These are phyloP conservation scores for Eulimnadia texana DNA, from an alignment of 1,140 invertebrate genomes.

Conservation along the genomic window DNA sequence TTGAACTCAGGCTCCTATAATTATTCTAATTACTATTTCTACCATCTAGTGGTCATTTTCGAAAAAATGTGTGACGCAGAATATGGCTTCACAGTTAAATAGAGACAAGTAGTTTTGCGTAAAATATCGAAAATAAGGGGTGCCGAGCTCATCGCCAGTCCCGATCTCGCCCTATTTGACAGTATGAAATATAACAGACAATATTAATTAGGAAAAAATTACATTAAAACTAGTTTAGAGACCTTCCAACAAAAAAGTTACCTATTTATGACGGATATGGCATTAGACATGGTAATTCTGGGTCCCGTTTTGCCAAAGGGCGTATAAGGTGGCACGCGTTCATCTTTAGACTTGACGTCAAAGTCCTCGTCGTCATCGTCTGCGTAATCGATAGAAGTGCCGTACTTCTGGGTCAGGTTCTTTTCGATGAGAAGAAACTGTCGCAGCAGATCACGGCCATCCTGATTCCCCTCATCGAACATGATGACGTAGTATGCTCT, in stretches of 20 bases:
- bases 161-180: too few species aligned
- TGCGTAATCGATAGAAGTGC: not conserved
- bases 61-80: too few species aligned
- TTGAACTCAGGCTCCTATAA: too few species aligned
- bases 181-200: too few species aligned
- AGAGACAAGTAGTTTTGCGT: too few species aligned
- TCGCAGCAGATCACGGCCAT: slow-evolving; percentile 40
- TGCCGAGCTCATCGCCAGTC: too few species aligned
- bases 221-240: too few species aligned
- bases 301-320: slow-evolving; percentile 25
- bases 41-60: too few species aligned
- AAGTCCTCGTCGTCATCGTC: not conserved
- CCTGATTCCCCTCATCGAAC: slow-evolving; percentile 32
- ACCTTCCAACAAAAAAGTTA: slow-evolving; percentile 29
- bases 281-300: slow-evolving; percentile 48
- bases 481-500: slow-evolving; percentile 56
- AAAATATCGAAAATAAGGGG: too few species aligned
- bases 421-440: slow-evolving; percentile 57
- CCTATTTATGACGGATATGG: slow-evolving; percentile 69
- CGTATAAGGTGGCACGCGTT: slow-evolving; percentile 27
- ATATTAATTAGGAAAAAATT: too few species aligned
- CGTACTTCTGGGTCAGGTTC: slow-evolving; percentile 11
- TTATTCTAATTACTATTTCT: too few species aligned
- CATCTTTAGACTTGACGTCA: not conserved
- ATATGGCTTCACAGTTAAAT: too few species aligned